Conservation (phyloP, 2,888 invertebrate genomes). For the Drosophila putrida region DNA sequence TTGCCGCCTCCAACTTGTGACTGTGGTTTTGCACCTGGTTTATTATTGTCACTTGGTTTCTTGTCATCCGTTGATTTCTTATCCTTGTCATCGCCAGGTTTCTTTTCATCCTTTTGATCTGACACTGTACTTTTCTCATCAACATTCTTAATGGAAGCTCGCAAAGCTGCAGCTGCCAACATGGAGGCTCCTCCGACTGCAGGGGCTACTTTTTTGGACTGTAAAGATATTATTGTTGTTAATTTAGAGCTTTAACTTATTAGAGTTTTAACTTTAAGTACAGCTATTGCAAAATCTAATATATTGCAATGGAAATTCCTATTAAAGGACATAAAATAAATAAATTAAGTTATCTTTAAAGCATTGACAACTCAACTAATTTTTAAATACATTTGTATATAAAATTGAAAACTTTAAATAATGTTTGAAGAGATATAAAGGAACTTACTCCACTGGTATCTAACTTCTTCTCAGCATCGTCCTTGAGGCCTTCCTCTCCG, state of each 20-base stretch:
- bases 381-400: background rate
- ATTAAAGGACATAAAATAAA: too few species aligned
- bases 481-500: slow-evolving; percentile 40
- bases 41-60: slow-evolving; percentile 43
- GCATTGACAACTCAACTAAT: background rate
- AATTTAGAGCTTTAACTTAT: background rate
- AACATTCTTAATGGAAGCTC: slow-evolving; percentile 65
- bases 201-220: slow-evolving; percentile 53
- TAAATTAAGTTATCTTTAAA: too few species aligned
- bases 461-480: slow-evolving; percentile 45
- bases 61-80: slow-evolving; percentile 38
- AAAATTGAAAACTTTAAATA: background rate
- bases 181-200: slow-evolving; percentile 39
- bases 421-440: background rate
- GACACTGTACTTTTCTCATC: slow-evolving; percentile 44
- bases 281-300: too few species aligned
- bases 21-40: slow-evolving; percentile 20
- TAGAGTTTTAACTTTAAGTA: too few species aligned
- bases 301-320: too few species aligned
- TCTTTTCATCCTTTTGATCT: slow-evolving; percentile 38
- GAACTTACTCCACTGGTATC: slow-evolving; percentile 55
- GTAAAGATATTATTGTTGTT: background rate
- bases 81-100: slow-evolving; percentile 21
- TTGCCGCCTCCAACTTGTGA: slow-evolving; percentile 44
- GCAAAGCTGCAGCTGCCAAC: slow-evolving; percentile 59